These are phyloP conservation scores for Hypomecis atomaria DNA, from an alignment of 2,888 invertebrate genomes.

Conservation along the genomic window DNA sequence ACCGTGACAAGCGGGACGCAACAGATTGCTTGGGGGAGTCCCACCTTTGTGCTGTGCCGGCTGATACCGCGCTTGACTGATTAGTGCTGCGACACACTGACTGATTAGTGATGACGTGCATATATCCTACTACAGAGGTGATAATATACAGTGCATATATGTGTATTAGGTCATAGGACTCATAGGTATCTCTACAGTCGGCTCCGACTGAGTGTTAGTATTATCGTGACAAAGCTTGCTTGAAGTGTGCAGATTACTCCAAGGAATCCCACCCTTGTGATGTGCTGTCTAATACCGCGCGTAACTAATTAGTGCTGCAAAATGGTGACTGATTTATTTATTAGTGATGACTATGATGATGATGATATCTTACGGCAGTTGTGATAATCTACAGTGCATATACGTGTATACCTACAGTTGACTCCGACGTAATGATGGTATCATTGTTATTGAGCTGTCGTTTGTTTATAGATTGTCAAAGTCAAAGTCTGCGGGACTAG, in stretches of 20 bases:
- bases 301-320: no score
- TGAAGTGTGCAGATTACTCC: constrained; percentile 38
- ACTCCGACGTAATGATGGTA: no score
- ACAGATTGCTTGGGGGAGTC: constrained; percentile 55
- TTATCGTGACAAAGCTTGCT: no score
- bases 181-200: neutral
- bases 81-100: constrained; percentile 11
- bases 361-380: no score
- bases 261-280: constrained; percentile 57
- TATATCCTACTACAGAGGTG: constrained; percentile 8
- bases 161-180: neutral
- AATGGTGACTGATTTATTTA: no score
- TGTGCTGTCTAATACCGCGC: constrained; percentile 22
- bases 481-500: no score
- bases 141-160: constrained; percentile 6
- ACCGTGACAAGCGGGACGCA: constrained; percentile 67
- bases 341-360: no score
- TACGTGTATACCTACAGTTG: no score
- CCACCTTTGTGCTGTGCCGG: constrained; percentile 50
- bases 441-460: no score
- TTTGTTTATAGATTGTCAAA: no score
- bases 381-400: no score
- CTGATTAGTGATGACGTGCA: constrained; percentile 10
- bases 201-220: no score
- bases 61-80: constrained; percentile 31